phyloP scores from a whole-genome alignment of 2,888 invertebrate genomes.

The Lycophotia porphyrea region DNA sequence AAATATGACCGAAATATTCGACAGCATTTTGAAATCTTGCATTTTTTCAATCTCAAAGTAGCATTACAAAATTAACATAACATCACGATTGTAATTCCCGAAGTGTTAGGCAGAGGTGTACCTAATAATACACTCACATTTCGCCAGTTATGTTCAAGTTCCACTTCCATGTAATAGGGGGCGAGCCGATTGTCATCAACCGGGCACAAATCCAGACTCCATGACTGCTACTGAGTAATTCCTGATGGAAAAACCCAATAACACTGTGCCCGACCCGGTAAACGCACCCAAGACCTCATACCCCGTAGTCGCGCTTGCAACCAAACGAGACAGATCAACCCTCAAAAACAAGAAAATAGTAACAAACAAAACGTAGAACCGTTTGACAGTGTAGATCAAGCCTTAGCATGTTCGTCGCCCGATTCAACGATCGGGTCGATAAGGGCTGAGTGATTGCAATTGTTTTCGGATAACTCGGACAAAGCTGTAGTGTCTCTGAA shows the following conservation, averaged over 20 bases:
- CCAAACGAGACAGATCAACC: not conserved
- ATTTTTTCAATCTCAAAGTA: not conserved
- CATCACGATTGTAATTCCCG: not conserved
- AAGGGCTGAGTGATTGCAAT: slow-evolving; percentile 70
- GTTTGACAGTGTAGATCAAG: slow-evolving; percentile 53
- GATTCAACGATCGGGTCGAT: slow-evolving; percentile 50
- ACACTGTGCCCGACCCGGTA: not conserved
- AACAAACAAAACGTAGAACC: not conserved
- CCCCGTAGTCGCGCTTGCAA: not conserved
- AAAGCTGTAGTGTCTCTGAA: slow-evolving; percentile 33
- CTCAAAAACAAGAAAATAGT: not conserved
- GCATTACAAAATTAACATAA: not conserved
- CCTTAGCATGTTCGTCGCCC: slow-evolving; percentile 48
- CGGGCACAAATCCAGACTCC: not conserved
- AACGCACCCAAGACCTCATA: not conserved
- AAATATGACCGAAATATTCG: not conserved
- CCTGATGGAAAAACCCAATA: not conserved
- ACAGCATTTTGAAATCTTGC: not conserved
- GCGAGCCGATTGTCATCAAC: not conserved
- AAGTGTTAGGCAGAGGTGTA: not conserved
- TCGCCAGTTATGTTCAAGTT: not conserved
- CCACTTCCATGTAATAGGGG: not conserved
- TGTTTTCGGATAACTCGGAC: slow-evolving; percentile 67
- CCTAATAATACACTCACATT: not conserved
- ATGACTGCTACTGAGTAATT: not conserved